phyloP scores from a whole-genome alignment of 2,888 invertebrate species.

The Thymelicus acteon region DNA sequence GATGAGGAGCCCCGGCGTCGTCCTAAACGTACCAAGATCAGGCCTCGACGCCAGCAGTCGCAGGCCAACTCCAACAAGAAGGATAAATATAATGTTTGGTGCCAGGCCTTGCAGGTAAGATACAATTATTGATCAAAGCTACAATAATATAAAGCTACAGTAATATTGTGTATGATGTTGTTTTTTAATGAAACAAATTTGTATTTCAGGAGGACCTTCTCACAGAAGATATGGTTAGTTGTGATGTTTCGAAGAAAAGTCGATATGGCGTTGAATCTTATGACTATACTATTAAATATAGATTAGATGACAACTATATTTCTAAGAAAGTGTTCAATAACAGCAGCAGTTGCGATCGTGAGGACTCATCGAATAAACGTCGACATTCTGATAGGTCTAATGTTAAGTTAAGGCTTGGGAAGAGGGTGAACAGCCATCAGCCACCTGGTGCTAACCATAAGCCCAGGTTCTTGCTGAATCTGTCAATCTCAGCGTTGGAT shows the following conservation, averaged over 20 bases:
- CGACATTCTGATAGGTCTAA: slow-evolving; percentile 85
- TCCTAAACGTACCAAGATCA: slow-evolving; percentile 82
- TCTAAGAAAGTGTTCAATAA: slow-evolving; percentile 69
- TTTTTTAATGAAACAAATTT: background rate
- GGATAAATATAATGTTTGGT: slow-evolving; percentile 93
- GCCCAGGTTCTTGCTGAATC: slow-evolving; percentile 84
- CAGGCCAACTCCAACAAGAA: slow-evolving; percentile 75
- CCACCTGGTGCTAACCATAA: slow-evolving; percentile 80
- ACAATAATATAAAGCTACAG: no score
- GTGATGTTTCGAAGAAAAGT: slow-evolving; percentile 89
- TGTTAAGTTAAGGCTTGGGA: slow-evolving; percentile 83
- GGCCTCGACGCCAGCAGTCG: slow-evolving; percentile 60
- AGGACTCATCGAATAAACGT: slow-evolving; percentile 81
- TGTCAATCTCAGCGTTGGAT: slow-evolving; percentile 79
- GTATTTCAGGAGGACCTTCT: slow-evolving; percentile 91
- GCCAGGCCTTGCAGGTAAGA: slow-evolving; percentile 80
- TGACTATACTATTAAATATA: slow-evolving; percentile 87
- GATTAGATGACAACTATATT: slow-evolving; percentile 81
- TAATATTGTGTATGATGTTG: no score
- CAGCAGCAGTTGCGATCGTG: slow-evolving; percentile 53
- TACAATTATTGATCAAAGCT: background rate
- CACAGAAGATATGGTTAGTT: slow-evolving; percentile 90
- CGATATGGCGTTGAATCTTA: slow-evolving; percentile 91
- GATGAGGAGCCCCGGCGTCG: slow-evolving; percentile 83
- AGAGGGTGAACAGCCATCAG: slow-evolving; percentile 72